Conservation (phyloP, 1,140 invertebrate species). For the Muscidifurax raptorellus region DNA sequence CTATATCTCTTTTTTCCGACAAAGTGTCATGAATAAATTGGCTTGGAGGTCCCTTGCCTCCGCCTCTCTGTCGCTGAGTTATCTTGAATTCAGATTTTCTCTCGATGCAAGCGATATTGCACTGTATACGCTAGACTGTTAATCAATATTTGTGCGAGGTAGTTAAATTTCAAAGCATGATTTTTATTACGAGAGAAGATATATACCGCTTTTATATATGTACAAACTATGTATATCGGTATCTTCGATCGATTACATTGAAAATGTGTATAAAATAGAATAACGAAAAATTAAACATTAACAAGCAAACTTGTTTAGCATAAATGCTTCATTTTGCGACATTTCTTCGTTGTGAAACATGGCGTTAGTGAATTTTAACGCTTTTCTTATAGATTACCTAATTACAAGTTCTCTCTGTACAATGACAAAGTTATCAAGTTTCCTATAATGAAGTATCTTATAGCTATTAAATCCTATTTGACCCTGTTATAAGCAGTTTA, state of each 20-base stretch:
- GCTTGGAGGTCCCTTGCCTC: not conserved
- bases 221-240: too few species aligned
- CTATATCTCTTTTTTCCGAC: not conserved
- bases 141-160: too few species aligned
- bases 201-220: too few species aligned
- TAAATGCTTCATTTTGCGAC: not conserved
- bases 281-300: too few species aligned
- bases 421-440: not conserved
- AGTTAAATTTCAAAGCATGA: too few species aligned
- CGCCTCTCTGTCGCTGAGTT: not conserved
- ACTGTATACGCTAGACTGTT: too few species aligned
- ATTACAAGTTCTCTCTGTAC: not conserved
- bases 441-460: not conserved
- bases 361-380: not conserved
- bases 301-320: too few species aligned
- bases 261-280: too few species aligned
- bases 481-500: too few species aligned
- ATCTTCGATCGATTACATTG: too few species aligned
- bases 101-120: slow-evolving; percentile 1
- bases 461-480: not conserved
- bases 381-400: not conserved
- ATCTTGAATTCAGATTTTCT: slow-evolving; percentile 22
- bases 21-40: slow-evolving; percentile 24
- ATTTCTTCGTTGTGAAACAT: not conserved
- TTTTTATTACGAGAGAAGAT: too few species aligned